Base-by-base conservation (phyloP, 2,113 vertebrate genomes). In the Petrocephalus zakoni region DNA sequence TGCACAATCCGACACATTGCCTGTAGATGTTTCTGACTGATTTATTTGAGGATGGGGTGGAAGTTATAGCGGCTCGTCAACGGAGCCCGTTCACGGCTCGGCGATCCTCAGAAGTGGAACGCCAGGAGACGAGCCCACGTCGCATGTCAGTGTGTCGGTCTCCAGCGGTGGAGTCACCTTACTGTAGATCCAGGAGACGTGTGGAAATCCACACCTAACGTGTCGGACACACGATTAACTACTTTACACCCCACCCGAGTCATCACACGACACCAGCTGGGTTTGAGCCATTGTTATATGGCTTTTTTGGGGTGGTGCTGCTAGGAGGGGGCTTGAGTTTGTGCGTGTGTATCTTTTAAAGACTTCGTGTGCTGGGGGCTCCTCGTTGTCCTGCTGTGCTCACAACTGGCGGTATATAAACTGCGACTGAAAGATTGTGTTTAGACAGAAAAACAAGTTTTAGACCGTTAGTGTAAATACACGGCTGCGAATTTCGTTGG, bases 171-270 rank as follows among this genome's bases (percentile, higher is more conserved):
- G 34, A 75, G 34, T 75, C 72, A 75, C 72, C 34, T 34, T 75
- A 75, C 72, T 37, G 72, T 75, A 90, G 92, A 91, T 89, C 90
- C 90, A 91, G 1, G 52, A 46, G 64, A 89, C 92, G 92, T 91
- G 91, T 91, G 92, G 91, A 92, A 92, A 89, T 92, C 90, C 53
- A 64, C 82, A 81, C 83, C 89, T 88, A 93, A 94, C 89, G 90
- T 92, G 90, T 91, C 91, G 93, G 90, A 92, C 90, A 90, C 53
- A 75, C 92, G 94, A 93, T 94, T 94, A 94, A 95, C 95, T 94
- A 90, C 88, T 93, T 93, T 94, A 92, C 87, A 92, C 92, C 93
- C 91, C 94, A 94, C 89, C 91, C 92, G 93, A 86, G 93, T 86
- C 90, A 93, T 90, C 93, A 92, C 93, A 91, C 90, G 92, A 94